Evolutionary conservation across 1,140 invertebrate genomes (phyloP).

Genomic region (Trichogramma pretiosum): DNA sequence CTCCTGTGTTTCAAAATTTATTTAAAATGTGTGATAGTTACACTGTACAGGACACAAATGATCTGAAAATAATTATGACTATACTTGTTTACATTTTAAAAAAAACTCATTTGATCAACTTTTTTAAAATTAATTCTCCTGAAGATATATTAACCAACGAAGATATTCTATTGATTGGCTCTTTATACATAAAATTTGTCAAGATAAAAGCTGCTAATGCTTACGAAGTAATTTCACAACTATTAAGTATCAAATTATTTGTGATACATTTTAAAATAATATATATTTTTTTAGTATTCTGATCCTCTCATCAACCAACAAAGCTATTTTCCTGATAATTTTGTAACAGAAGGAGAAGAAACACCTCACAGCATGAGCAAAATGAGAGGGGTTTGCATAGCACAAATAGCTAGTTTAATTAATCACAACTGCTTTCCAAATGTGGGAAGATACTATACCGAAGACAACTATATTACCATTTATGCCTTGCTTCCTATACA

Average conservation of each 20-base stretch:
- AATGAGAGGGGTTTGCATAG: conserved; percentile 2
- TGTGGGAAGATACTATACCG: neutral
- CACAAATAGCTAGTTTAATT: neutral
- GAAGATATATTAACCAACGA: conserved; percentile 5
- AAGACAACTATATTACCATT: neutral
- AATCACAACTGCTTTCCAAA: conserved; percentile 12
- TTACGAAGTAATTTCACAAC: neutral
- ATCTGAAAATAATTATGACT: conserved; percentile 1
- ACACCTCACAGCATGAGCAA: too few relatives aligned
- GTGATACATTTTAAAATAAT: neutral
- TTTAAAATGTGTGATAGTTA: neutral
- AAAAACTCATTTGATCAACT: conserved; percentile 1
- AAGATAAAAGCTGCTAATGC: neutral
- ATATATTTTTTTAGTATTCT: too few relatives aligned
- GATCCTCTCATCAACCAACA: too few relatives aligned
- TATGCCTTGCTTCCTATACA: conserved; percentile 3
- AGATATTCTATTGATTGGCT: conserved; percentile 11
- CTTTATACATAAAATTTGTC: conserved; percentile 1
- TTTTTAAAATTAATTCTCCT: conserved; percentile 2
- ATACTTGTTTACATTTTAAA: neutral
- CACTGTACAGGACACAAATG: conserved; percentile 23
- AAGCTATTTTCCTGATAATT: conserved; percentile 4
- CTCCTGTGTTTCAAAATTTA: conserved; percentile 14
- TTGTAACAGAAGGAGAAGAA: neutral
- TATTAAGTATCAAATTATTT: conserved; percentile 1